Percentiles rank a stretch among this genome's conserved stretches.
Conservation (phyloP, 1,140 invertebrate species). For the Pseudomyrmex sp. region DNA sequence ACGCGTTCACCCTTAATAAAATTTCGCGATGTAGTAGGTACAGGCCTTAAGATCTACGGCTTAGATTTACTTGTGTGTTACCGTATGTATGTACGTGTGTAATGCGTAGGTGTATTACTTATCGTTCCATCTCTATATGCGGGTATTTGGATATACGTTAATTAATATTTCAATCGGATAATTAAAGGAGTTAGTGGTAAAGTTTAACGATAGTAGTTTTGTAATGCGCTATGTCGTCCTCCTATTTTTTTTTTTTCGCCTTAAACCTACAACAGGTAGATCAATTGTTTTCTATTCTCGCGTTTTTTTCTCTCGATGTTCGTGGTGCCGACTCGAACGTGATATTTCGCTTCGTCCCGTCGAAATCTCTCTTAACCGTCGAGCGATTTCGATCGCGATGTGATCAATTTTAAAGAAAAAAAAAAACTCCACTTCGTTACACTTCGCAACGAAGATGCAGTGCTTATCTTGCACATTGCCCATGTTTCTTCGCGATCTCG, state of each 20-base stretch:
- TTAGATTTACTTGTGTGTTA: constrained; percentile 57
- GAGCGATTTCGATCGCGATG: constrained; percentile 27
- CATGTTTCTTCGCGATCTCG: constrained; percentile 57
- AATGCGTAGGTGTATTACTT: constrained; percentile 54
- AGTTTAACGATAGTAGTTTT: constrained; percentile 64
- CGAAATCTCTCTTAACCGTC: constrained; percentile 16
- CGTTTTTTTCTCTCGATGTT: constrained; percentile 2
- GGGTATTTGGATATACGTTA: constrained; percentile 63
- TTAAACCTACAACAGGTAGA: constrained; percentile 48
- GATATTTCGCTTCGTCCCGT: not conserved
- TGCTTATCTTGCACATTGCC: constrained; percentile 81
- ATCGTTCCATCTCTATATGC: constrained; percentile 51
- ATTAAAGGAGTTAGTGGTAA: constrained; percentile 70
- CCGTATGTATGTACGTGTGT: constrained; percentile 35
- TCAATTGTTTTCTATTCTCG: constrained; percentile 11
- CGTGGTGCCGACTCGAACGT: constrained; percentile 12
- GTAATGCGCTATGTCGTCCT: constrained; percentile 53
- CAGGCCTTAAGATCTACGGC: constrained; percentile 65
- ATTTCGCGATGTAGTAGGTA: constrained; percentile 59
- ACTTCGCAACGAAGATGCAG: constrained; percentile 37
- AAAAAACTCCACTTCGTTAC: not conserved
- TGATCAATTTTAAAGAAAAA: constrained; percentile 11
- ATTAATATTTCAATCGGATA: constrained; percentile 67
- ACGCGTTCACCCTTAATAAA: constrained; percentile 45
- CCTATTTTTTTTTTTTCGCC: constrained; percentile 1